Conservation (phyloP, 2,888 invertebrate species). For the Melanostoma mellinum region DNA sequence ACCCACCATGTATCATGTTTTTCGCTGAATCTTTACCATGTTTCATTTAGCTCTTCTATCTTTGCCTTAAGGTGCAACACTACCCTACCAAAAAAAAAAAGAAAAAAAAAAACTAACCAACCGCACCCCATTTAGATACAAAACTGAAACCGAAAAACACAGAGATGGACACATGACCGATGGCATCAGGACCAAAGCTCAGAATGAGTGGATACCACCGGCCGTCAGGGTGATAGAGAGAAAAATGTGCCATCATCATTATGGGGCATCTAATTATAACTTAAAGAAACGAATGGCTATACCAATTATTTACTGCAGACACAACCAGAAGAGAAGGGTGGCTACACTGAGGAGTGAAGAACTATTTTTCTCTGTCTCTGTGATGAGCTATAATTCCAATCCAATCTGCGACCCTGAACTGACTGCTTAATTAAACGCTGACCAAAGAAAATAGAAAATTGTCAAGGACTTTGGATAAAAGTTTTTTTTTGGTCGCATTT, state of each 20-base stretch:
- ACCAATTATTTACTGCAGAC: slow-evolving; percentile 72
- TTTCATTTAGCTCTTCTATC: slow-evolving; percentile 48
- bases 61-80: slow-evolving; percentile 63
- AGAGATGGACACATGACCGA: slow-evolving; percentile 72
- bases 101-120: slow-evolving; percentile 1
- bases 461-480: slow-evolving; percentile 19
- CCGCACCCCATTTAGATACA: slow-evolving; percentile 18
- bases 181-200: slow-evolving; percentile 58
- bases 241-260: slow-evolving; percentile 73
- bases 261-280: slow-evolving; percentile 73
- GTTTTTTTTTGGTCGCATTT: slow-evolving; percentile 62
- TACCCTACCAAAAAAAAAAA: slow-evolving; percentile 26
- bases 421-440: slow-evolving; percentile 73
- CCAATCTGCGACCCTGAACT: slow-evolving; percentile 73
- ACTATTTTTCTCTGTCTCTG: slow-evolving; percentile 13
- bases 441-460: slow-evolving; percentile 52
- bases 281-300: slow-evolving; percentile 70
- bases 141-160: slow-evolving; percentile 59
- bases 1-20: slow-evolving; percentile 56
- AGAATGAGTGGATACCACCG: slow-evolving; percentile 23
- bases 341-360: slow-evolving; percentile 2
- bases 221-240: slow-evolving; percentile 46
- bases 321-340: slow-evolving; percentile 44
- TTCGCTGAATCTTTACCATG: slow-evolving; percentile 56
- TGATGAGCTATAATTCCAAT: slow-evolving; percentile 72